Base-by-base conservation (phyloP, 2,113 vertebrate genomes). In the Rhynchomys soricoides region DNA sequence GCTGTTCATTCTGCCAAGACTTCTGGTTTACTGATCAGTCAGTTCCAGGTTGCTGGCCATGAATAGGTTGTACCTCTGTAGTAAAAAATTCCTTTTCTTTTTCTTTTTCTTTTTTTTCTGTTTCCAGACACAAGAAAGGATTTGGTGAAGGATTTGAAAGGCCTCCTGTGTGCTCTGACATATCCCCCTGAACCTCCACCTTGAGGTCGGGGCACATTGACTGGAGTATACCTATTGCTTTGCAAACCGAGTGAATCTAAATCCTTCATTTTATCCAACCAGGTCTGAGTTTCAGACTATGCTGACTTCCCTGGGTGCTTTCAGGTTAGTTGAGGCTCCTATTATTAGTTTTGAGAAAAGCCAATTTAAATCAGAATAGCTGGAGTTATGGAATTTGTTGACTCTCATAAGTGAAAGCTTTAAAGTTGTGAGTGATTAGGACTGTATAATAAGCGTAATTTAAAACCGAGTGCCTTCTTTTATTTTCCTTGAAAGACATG, bases 171-270 rank as follows among this genome's bases (percentile, higher is more conserved):
- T 12, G 7, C 19, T n/a, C 52, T 16, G 29, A 40, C 26, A 40
- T 13, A 3, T 77, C 0, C 1, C 75, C 81, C 12, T 3, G 37
- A 73, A 57, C 19, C 12, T 68, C 13, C 29, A 50, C 7, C 34
- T 40, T 7, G 0, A 48, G 21, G 15, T 83, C 21, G 24, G 64
- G 31, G 26, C 78, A 75, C 1, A 0, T 0, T 7, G 3, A 17
- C 26, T 10, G 24, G 40, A 29, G 57, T 48, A 34, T 45, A 48
- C 15, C 13, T 40, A n/a, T n/a, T 37, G 15, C 6, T 62, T 59
- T 92, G 52, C 21, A 45, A 78, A n/a, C 7, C 29, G 22, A 74
- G 43, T 45, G 11, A 64, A 73, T n/a, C 7, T 57, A 62, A 74
- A 26, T 3, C 37, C 11, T 31, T 5, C 6, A 9, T 19, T 22